These are phyloP conservation scores for Nothocercus nigrocapillus DNA, from an alignment of 2,113 vertebrate genomes.

Conservation along the genomic window DNA sequence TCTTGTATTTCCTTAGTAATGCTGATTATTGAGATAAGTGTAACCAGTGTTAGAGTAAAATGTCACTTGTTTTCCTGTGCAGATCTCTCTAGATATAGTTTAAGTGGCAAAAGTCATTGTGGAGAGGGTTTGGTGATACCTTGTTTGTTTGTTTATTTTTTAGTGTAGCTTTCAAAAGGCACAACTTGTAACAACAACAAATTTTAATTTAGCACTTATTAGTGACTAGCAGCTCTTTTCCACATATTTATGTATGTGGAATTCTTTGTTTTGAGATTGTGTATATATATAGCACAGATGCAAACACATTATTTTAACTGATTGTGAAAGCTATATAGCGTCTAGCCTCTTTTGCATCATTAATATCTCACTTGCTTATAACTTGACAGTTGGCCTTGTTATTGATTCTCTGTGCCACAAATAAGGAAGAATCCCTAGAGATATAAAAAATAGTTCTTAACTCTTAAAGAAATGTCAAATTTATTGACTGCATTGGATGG, in stretches of 20 bases:
- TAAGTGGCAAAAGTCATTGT: neutral
- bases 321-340: neutral
- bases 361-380: neutral
- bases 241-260: too few species aligned
- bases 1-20: neutral
- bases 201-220: neutral
- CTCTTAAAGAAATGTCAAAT: neutral
- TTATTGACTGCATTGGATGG: neutral
- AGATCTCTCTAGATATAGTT: neutral
- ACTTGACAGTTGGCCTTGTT: constrained; percentile 5
- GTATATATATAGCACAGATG: neutral
- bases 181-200: neutral
- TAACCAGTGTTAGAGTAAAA: neutral
- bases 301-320: neutral
- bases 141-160: neutral
- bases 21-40: neutral
- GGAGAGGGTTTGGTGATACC: neutral
- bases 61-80: neutral
- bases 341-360: neutral
- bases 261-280: neutral
- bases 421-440: neutral
- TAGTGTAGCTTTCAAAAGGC: neutral
- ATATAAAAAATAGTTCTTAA: constrained; percentile 21
- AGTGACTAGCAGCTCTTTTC: neutral
- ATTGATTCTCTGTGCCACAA: neutral